Base-by-base conservation (phyloP, 2,888 invertebrate species). In the Drosophila gaucha region DNA sequence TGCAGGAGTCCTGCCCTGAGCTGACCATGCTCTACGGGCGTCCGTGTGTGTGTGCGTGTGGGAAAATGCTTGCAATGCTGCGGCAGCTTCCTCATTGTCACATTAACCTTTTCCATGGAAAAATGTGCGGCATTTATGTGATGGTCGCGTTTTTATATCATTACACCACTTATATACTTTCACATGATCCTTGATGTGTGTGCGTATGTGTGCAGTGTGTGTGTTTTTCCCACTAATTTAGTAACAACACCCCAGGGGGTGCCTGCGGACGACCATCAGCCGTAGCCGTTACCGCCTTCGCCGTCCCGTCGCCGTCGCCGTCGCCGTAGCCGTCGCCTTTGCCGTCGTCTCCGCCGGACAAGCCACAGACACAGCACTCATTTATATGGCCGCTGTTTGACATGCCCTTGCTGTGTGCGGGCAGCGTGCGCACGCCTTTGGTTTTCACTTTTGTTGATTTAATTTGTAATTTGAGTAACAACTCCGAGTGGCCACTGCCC, bases 391-490 rank as follows among this genome's bases (percentile, higher is more conserved):
- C 67, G 41, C 65, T 57, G 69, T 78, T 80, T 79, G 83, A 85
- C 86, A 74, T 77, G 76, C 77, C 86, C 76, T 72, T 67, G 78
- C 73, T 66, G 28, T 66, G 28, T 41, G 33, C 60, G 49, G 31
- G 52, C 41, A 51, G 39, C 20, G 38, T 62, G 60, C 64, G 55
- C 63, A 47, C 60, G 74, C 49, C 63, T 74, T 76, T 65, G 67
- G 63, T 73, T 67, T 66, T 56, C 69, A 67, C 75, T 76, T 67
- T 78, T 78, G 87, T 87, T 85, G 87, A 87, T 85, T 86, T 85
- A 85, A 87, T 87, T 84, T 87, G 84, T 87, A 84, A 84, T 87
- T 82, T 69, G 84, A 84, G 84, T 69, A 78, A 64, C 62, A 66
- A 75, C 75, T 82, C 79, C 84, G 87, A 84, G 87, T 87, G 82